Evolutionary conservation across 2,888 invertebrate genomes (phyloP).

Genomic region (Zaprionus obscuricornis): DNA sequence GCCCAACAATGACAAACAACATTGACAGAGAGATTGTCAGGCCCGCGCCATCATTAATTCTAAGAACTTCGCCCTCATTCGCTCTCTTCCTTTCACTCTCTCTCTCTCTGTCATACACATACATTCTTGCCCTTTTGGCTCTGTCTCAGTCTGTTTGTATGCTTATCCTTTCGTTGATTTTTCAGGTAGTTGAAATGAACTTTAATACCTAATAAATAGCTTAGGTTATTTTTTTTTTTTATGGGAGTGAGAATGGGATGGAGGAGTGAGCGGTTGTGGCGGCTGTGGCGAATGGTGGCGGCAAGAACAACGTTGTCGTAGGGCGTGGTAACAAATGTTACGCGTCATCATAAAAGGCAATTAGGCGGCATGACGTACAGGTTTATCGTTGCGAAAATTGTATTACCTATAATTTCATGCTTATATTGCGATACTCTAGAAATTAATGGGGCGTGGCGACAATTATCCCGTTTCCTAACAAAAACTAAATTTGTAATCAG

Average conservation of each 20-base stretch:
- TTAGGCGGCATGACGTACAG: slow-evolving; percentile 60
- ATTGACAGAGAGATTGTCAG: slow-evolving; percentile 60
- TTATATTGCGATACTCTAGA: slow-evolving; percentile 27
- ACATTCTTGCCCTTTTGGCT: too few species aligned
- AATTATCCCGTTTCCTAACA: slow-evolving; percentile 53
- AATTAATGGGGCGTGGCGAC: slow-evolving; percentile 65
- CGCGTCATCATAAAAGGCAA: slow-evolving; percentile 63
- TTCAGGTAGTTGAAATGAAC: slow-evolving; percentile 50
- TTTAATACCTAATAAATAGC: slow-evolving; percentile 20
- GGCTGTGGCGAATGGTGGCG: too few species aligned
- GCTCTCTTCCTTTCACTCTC: slow-evolving; percentile 6
- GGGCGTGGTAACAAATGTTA: slow-evolving; percentile 46
- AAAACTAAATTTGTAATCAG: slow-evolving; percentile 19
- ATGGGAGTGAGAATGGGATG: too few species aligned
- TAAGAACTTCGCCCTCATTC: slow-evolving; percentile 44
- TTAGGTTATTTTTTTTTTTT: not conserved
- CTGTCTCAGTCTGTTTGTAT: not conserved
- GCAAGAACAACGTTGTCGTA: too few species aligned
- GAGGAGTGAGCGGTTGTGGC: too few species aligned
- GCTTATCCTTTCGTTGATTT: slow-evolving; percentile 47
- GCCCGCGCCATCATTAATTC: slow-evolving; percentile 63
- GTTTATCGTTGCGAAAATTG: slow-evolving; percentile 60
- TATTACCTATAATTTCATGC: slow-evolving; percentile 41
- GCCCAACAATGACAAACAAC: slow-evolving; percentile 54
- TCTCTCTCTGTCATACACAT: too few species aligned